Percentiles rank a stretch among this genome's conserved stretches.
These are phyloP conservation scores for Microtus ochrogaster DNA, from an alignment of 2,113 vertebrate genomes.

Conservation along the genomic window DNA sequence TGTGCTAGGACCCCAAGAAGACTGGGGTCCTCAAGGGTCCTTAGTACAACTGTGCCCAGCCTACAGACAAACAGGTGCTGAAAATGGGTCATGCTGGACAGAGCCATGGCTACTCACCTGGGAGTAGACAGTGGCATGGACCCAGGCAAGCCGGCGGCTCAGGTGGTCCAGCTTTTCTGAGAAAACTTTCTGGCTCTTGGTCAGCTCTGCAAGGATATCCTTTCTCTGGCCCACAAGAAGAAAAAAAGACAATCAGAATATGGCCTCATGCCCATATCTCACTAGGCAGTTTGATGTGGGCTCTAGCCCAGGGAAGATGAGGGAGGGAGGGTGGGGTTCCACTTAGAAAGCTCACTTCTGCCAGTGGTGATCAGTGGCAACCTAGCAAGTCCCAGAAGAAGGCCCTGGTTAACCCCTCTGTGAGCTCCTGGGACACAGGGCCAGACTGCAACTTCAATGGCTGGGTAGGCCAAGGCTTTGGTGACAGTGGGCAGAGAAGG, in stretches of 20 bases:
- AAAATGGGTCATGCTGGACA: rapidly evolving
- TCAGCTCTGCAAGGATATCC: constrained; percentile 94
- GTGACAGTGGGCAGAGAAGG: neutral
- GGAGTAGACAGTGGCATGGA: constrained; percentile 99
- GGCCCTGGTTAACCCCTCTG: neutral
- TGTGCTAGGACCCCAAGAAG: neutral
- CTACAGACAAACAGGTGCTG: neutral
- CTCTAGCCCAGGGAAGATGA: neutral
- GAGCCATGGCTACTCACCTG: constrained; percentile 87
- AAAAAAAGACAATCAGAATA: neutral
- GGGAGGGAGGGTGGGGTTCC: neutral
- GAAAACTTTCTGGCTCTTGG: constrained; percentile 98
- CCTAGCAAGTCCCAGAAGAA: neutral
- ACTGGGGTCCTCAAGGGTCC: neutral
- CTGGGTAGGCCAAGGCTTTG: neutral
- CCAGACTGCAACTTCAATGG: neutral
- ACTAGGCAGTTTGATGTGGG: neutral
- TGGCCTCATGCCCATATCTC: too few species aligned
- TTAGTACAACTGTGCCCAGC: neutral
- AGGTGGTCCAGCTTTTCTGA: constrained; percentile 98
- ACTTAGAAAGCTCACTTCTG: neutral
- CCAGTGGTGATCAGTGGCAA: neutral
- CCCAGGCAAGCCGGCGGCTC: constrained; percentile 97
- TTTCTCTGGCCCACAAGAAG: constrained; percentile 87
- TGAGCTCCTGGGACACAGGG: neutral